Percentiles rank a stretch among this genome's conserved stretches.
Evolutionary conservation across 2,113 vertebrate species (phyloP).

Genomic region (Naja naja): DNA sequence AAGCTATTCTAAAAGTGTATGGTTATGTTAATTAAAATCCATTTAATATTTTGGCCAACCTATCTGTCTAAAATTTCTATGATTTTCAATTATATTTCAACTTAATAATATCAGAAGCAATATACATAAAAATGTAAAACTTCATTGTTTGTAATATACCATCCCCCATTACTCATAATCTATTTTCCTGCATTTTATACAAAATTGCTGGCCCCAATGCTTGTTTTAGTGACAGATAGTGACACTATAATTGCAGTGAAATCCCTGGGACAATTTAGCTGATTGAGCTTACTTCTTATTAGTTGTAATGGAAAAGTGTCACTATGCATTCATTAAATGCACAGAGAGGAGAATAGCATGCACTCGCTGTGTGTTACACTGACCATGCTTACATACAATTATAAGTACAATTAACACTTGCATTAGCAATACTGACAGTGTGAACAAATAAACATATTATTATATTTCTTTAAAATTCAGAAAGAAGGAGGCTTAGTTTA

Average conservation of each 20-base stretch:
- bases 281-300: not conserved
- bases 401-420: not conserved
- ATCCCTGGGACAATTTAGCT: not conserved
- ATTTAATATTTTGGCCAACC: not conserved
- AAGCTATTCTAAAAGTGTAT: not conserved
- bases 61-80: not conserved
- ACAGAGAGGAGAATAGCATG: not conserved
- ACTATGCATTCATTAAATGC: not conserved
- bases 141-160: not conserved
- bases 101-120: no score
- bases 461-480: not conserved
- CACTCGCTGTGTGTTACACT: not conserved
- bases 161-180: not conserved
- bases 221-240: not conserved
- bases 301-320: not conserved
- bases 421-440: not conserved
- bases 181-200: not conserved
- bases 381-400: not conserved
- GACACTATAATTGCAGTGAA: not conserved
- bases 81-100: not conserved
- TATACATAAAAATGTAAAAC: not conserved
- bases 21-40: slow-evolving; percentile 2
- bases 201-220: not conserved
- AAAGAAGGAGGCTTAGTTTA: not conserved
- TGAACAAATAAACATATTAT: not conserved